Percentiles rank a stretch among this genome's conserved stretches.
phyloP scores from a whole-genome alignment of 92 coral and sea anemone species.

The Anthopleura xanthogrammica region DNA sequence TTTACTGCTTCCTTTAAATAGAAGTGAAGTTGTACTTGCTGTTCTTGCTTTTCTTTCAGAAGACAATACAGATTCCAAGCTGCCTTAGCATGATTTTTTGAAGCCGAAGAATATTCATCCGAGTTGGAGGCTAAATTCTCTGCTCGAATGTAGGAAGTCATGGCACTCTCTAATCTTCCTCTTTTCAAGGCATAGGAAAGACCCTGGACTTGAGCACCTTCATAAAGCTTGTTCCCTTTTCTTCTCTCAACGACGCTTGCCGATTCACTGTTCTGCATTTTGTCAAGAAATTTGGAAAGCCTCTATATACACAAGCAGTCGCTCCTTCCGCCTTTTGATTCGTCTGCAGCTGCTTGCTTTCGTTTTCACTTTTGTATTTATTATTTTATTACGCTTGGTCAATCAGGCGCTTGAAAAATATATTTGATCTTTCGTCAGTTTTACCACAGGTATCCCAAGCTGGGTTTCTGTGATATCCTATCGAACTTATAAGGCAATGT shows the following conservation, averaged over 20 bases:
- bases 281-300: neutral
- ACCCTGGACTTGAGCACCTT: constrained; percentile 14
- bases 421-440: too few species aligned
- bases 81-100: constrained; percentile 81
- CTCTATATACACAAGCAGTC: too few species aligned
- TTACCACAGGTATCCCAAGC: too few species aligned
- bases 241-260: constrained; percentile 19
- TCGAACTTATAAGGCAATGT: too few species aligned
- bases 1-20: constrained; percentile 68
- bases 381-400: too few species aligned
- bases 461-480: too few species aligned
- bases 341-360: too few species aligned
- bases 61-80: constrained; percentile 66
- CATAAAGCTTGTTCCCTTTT: constrained; percentile 36
- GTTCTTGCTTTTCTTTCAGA: constrained; percentile 37
- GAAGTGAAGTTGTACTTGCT: constrained; percentile 31
- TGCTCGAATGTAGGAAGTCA: constrained; percentile 41
- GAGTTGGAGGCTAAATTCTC: constrained; percentile 20
- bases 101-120: constrained; percentile 59
- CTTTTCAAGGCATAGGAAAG: constrained; percentile 37
- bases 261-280: neutral
- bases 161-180: constrained; percentile 32
- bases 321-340: too few species aligned
- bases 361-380: too few species aligned
- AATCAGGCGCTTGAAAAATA: too few species aligned